These are phyloP conservation scores for Rafetus swinhoei DNA, from an alignment of 2,113 vertebrate species.

Conservation along the genomic window DNA sequence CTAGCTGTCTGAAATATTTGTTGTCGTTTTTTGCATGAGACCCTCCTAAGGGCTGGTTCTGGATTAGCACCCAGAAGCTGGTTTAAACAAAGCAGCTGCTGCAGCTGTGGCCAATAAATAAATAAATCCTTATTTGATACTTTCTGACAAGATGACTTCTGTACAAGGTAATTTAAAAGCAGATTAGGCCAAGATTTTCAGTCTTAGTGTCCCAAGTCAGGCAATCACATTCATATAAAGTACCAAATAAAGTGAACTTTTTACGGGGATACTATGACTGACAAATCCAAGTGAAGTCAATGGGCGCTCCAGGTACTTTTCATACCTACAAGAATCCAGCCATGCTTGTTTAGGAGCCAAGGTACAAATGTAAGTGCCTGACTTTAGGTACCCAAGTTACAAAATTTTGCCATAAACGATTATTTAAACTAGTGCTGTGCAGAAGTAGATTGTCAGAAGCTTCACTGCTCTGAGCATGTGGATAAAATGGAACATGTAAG, in stretches of 20 bases:
- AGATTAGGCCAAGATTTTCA: neutral
- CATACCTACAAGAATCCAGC: neutral
- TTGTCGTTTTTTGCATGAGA: neutral
- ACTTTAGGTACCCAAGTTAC: fast-evolving
- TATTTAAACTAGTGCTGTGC: neutral
- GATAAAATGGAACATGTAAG: neutral
- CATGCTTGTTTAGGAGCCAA: fast-evolving
- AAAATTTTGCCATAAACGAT: fast-evolving
- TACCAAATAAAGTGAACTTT: fast-evolving
- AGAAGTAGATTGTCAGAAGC: neutral
- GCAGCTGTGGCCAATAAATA: neutral
- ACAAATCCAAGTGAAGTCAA: neutral
- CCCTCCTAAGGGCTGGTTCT: neutral
- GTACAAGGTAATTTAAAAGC: neutral
- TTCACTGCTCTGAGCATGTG: neutral
- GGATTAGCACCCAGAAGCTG: neutral
- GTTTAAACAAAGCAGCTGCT: neutral
- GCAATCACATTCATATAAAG: neutral
- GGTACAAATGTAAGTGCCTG: neutral
- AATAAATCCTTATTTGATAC: neutral
- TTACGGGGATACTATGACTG: neutral
- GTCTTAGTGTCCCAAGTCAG: neutral
- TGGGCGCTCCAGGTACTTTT: neutral
- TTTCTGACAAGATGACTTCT: neutral
- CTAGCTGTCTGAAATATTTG: neutral